Evolutionary conservation across 2,888 invertebrate species (phyloP), one percentile per base, ranked within the genome.

Genomic region (Caenorhabditis panamensis): DNA sequence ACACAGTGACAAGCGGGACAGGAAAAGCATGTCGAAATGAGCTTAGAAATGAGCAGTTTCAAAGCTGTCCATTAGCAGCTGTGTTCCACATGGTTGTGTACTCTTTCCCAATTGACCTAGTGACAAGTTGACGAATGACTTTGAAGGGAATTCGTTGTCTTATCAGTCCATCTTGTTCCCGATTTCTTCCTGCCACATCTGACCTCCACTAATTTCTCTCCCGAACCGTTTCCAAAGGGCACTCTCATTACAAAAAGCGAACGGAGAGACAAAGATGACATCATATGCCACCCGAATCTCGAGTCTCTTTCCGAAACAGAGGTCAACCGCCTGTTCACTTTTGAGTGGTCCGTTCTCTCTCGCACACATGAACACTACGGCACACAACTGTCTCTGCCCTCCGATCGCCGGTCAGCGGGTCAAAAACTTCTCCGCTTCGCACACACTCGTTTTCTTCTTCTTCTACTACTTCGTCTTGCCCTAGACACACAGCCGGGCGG

Each of bases 401-500:
- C 47, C 47, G 47, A 51, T 61, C 20, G 22, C 37, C 36, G 61
- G 61, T 26, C 69, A 69, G 66, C 41, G 51, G 73, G 63, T 59
- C 75, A 66, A 75, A 75, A 75, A 64, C 64, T 75, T 66, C 47
- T 13, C 56, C 59, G 41, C 59, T 59, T 61, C 69, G 41, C 62
- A 54, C 28, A 26, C 28, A 18, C 62, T 61, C 41, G n/a, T 9
- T 18, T 47, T 18, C 47, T 47, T 47, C 18, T 18, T 18, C 47
- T 47, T 47, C 47, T 41, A 3, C 41, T 9, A 13, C 41, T 41
- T 41, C 41, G 3, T 41, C 3, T 16, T 41, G 41, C 41, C 41
- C 58, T 49, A 18, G n/a, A 41, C 54, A 58, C 58, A 58, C 58
- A 58, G 37, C 54, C 31, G 37, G 47, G 44, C 4, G 44, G 26